These are phyloP conservation scores for Plumapathes pennacea DNA, from an alignment of 92 coral and sea anemone species.

Conservation along the genomic window DNA sequence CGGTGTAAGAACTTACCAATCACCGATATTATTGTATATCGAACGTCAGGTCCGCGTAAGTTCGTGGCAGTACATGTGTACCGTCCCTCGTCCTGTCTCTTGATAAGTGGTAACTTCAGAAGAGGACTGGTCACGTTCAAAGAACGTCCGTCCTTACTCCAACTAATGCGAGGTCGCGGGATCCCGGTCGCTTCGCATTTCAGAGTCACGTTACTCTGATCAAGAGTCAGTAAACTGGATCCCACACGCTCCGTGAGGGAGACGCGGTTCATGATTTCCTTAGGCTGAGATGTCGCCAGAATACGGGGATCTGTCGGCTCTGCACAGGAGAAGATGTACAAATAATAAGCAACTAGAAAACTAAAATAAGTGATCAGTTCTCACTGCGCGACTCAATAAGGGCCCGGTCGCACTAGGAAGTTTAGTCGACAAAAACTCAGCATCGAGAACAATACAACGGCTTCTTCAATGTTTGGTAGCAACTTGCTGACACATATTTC, in stretches of 20 bases:
- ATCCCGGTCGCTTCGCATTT: conserved; percentile 66
- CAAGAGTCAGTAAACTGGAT: conserved; percentile 59
- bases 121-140: no score
- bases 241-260: conserved; percentile 55
- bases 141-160: conserved; percentile 71
- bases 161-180: conserved; percentile 57
- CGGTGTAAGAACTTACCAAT: no score
- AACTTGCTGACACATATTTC: no score
- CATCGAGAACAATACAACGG: no score
- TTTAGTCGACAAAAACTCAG: no score
- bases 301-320: conserved; percentile 42
- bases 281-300: conserved; percentile 12
- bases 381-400: no score
- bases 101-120: conserved; percentile 4
- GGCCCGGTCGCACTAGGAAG: no score
- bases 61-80: conserved; percentile 65
- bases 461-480: no score
- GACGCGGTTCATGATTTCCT: conserved; percentile 26
- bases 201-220: conserved; percentile 51
- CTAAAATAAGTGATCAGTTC: no score
- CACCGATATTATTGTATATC: no score
- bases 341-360: no score
- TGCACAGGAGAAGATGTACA: no score
- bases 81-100: conserved; percentile 42
- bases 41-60: conserved; percentile 58